These are phyloP conservation scores for Sturnira hondurensis DNA, from an alignment of 2,113 vertebrate species.

Conservation along the genomic window DNA sequence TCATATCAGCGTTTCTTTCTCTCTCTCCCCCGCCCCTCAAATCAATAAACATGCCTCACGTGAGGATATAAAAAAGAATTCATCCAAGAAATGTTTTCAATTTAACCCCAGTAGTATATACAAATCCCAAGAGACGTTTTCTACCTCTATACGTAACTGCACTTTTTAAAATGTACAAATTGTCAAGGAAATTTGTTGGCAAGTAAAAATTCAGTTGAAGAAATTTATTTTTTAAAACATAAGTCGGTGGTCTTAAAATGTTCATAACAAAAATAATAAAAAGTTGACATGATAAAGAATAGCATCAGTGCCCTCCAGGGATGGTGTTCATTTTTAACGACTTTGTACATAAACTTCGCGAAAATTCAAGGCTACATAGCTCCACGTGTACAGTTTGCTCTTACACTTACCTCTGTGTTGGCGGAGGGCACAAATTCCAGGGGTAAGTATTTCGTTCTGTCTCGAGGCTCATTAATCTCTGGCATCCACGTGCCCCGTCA, in stretches of 20 bases:
- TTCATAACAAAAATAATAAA: neutral
- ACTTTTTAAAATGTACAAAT: neutral
- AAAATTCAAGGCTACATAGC: neutral
- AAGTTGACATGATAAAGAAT: neutral
- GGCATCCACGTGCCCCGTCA: neutral
- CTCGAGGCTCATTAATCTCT: neutral
- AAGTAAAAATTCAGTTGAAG: neutral
- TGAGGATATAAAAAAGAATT: neutral
- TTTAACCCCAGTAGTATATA: neutral
- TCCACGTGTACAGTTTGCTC: neutral
- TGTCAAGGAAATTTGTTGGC: neutral
- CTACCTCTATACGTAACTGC: neutral
- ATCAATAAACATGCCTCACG: too few species aligned
- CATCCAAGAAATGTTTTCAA: neutral
- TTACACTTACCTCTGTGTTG: neutral
- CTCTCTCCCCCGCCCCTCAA: too few species aligned
- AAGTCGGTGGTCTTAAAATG: neutral
- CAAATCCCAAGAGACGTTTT: neutral
- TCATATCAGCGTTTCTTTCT: too few species aligned
- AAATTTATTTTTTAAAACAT: neutral
- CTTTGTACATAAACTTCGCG: neutral
- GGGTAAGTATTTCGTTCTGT: neutral
- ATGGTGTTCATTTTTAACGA: neutral
- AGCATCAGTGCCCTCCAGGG: neutral
- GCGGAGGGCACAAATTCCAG: conserved; percentile 2